A percentile compares a stretch with the other conserved stretches of the same genome.
Conservation (phyloP, 1,140 invertebrate species). For the Arctopsyche grandis region DNA sequence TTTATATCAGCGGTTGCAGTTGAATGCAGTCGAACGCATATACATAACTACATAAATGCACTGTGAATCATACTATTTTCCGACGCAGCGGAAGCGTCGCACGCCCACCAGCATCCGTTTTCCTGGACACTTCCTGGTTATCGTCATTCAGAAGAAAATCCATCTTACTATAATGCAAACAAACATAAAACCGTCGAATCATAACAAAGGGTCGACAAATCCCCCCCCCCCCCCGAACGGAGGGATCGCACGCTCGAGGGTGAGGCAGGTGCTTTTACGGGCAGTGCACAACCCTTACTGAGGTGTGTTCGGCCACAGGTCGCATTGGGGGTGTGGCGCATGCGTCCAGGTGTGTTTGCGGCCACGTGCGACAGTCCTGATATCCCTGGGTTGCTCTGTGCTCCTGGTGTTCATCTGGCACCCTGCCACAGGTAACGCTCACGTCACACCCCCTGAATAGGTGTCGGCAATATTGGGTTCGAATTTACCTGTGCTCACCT, state of each 20-base stretch:
- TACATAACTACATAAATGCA: no score
- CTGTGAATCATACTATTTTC: no score
- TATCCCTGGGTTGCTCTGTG: constrained; percentile 50
- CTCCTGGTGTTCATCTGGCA: constrained; percentile 65
- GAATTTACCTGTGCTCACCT: no score
- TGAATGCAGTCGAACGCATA: no score
- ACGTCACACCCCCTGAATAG: constrained; percentile 57
- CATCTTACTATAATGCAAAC: neutral
- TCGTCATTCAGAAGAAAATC: neutral
- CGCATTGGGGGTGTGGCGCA: neutral
- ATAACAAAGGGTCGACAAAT: no score
- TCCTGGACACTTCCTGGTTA: neutral
- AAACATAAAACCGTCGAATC: neutral
- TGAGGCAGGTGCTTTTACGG: neutral
- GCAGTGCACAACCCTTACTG: neutral
- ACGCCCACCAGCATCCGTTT: neutral
- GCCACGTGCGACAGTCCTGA: neutral
- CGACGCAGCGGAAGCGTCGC: neutral
- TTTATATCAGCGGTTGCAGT: no score
- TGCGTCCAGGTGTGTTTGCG: constrained; percentile 5
- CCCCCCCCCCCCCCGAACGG: no score
- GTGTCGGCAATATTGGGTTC: constrained; percentile 52
- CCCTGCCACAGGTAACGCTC: constrained; percentile 66
- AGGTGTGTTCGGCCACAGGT: neutral
- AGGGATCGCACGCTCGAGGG: no score